A percentile compares a stretch with the other conserved stretches of the same genome.
phyloP scores from a whole-genome alignment of 92 coral and sea anemone species.

The Pocillopora grandis region DNA sequence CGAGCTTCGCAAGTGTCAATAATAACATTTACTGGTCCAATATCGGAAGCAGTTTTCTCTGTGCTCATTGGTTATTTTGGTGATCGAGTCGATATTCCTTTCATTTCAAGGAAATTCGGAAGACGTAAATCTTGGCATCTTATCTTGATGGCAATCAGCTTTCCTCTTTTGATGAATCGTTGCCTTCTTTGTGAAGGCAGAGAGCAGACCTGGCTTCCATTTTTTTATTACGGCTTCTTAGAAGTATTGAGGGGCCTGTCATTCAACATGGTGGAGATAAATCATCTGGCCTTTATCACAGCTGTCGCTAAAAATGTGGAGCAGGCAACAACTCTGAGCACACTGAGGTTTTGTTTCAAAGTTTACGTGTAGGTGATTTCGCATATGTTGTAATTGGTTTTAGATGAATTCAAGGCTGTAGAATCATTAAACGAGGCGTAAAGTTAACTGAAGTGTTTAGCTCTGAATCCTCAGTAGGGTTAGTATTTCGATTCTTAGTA shows the following conservation, averaged over 20 bases:
- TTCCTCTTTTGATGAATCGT: conserved; percentile 54
- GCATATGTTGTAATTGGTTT: too few relatives aligned
- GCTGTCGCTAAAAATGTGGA: conserved; percentile 34
- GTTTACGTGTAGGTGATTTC: too few relatives aligned
- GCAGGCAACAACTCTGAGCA: conserved; percentile 52
- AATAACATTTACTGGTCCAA: conserved; percentile 48
- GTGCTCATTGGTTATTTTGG: conserved; percentile 52
- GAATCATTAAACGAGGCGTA: not conserved
- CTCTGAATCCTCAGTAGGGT: too few relatives aligned
- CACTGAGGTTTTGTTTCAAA: conserved; percentile 43
- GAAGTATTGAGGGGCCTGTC: conserved; percentile 27
- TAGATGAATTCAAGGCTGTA: too few relatives aligned
- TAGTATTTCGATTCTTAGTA: too few relatives aligned
- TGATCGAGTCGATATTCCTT: conserved; percentile 54
- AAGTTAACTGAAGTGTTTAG: too few relatives aligned
- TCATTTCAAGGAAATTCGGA: conserved; percentile 46
- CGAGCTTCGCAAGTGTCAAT: conserved; percentile 47
- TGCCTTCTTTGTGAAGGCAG: conserved; percentile 58
- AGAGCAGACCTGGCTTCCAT: conserved; percentile 23
- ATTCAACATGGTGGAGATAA: conserved; percentile 53
- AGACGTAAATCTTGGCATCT: conserved; percentile 69
- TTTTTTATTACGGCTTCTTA: conserved; percentile 26
- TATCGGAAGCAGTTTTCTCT: conserved; percentile 48
- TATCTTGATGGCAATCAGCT: conserved; percentile 30
- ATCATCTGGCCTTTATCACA: conserved; percentile 60